Conservation (phyloP, 2,797 vertebrate species). For the Bufotes viridis region DNA sequence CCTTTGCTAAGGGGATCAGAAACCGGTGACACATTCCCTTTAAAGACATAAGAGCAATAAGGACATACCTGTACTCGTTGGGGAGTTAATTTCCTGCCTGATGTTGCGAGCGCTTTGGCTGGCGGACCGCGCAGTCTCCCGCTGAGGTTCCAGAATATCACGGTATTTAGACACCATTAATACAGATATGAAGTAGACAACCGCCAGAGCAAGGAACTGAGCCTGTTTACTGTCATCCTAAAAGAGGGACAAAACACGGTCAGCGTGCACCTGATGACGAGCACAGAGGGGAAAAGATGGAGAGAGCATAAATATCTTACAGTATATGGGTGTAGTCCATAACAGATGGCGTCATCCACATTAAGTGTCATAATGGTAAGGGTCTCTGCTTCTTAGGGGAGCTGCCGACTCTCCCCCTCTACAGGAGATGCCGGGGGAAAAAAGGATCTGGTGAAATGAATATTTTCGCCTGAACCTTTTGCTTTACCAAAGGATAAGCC, state of each 20-base stretch:
- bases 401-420: too few relatives aligned
- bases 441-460: too few relatives aligned
- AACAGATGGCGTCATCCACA: too few relatives aligned
- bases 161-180: slow-evolving; percentile 99
- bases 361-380: too few relatives aligned
- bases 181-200: slow-evolving; percentile 98
- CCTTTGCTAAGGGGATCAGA: too few relatives aligned
- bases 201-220: slow-evolving; percentile 96
- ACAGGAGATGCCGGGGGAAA: too few relatives aligned
- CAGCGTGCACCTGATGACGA: not conserved
- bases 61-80: slow-evolving; percentile 93
- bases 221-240: slow-evolving; percentile 99
- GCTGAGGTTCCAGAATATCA: slow-evolving; percentile 95
- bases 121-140: slow-evolving; percentile 93
- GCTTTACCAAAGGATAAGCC: too few relatives aligned
- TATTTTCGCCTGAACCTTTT: too few relatives aligned
- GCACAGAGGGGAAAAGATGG: not conserved
- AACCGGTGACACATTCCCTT: too few relatives aligned
- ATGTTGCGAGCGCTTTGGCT: slow-evolving; percentile 94
- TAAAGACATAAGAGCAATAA: slow-evolving; percentile 24
- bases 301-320: not conserved
- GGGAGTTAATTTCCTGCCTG: slow-evolving; percentile 99
- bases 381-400: too few relatives aligned
- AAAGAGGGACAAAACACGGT: slow-evolving; percentile 40
- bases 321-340: not conserved